phyloP scores from a whole-genome alignment of 1,140 invertebrate species.

The Magallana gigas region DNA sequence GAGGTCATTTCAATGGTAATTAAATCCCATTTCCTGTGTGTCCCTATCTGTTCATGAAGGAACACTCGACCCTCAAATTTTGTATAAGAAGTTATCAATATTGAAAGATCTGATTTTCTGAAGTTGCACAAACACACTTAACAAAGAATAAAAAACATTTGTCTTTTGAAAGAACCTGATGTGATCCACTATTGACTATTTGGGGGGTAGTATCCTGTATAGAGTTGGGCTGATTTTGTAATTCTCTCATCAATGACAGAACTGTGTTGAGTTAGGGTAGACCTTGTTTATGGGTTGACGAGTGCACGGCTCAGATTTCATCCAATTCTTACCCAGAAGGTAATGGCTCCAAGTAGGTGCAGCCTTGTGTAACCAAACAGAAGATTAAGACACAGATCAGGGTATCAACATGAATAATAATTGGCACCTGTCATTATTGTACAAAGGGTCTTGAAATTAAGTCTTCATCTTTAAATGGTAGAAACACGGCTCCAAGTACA shows the following conservation, averaged over 20 bases:
- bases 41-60: neutral
- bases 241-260: neutral
- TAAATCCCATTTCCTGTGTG: slow-evolving; percentile 27
- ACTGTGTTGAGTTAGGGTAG: neutral
- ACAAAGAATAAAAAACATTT: slow-evolving; percentile 3
- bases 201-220: neutral
- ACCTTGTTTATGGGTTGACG: neutral
- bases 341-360: neutral
- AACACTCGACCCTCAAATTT: neutral
- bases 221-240: neutral
- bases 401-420: slow-evolving; percentile 18
- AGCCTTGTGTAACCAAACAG: slow-evolving; percentile 31
- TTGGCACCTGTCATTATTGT: slow-evolving; percentile 10
- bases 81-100: neutral
- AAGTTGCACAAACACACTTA: neutral
- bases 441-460: slow-evolving; percentile 21
- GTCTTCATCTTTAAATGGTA: slow-evolving; percentile 29
- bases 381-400: slow-evolving; percentile 9
- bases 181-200: neutral
- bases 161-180: neutral
- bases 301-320: neutral
- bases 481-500: neutral
- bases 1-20: slow-evolving; percentile 19
- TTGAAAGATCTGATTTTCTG: neutral
- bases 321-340: neutral